Evolutionary conservation across 2,888 invertebrate species (phyloP).

Genomic region (Philaethria dido): DNA sequence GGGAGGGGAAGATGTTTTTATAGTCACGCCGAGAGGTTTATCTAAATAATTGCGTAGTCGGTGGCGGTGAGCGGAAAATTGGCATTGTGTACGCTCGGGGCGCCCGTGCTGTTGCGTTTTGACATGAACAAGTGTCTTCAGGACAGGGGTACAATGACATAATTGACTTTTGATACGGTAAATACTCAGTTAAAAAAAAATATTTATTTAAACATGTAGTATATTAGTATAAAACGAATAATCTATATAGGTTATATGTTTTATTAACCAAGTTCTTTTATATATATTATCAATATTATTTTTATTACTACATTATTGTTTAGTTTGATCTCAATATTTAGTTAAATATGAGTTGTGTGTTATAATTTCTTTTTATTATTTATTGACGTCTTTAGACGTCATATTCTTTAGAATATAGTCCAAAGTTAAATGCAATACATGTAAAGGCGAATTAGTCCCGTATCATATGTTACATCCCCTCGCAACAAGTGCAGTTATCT

Average conservation of each 20-base stretch:
- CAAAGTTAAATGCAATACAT: constrained; percentile 55
- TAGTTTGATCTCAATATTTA: no score
- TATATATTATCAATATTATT: neutral
- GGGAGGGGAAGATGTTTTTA: constrained; percentile 82
- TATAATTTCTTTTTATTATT: neutral
- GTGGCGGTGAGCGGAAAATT: constrained; percentile 83
- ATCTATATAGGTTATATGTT: neutral
- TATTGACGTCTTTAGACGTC: no score
- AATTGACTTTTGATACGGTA: constrained; percentile 45
- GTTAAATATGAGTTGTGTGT: no score
- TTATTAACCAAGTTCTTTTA: neutral
- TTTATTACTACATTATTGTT: no score
- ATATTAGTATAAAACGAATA: neutral
- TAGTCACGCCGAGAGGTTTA: constrained; percentile 83
- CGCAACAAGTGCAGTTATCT: constrained; percentile 78
- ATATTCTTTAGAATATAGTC: no score
- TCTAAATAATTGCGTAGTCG: constrained; percentile 83
- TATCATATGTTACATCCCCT: constrained; percentile 64
- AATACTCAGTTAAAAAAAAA: constrained; percentile 19
- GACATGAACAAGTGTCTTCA: constrained; percentile 48
- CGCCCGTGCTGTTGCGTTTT: constrained; percentile 47
- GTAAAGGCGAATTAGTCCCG: constrained; percentile 68
- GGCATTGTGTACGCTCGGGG: constrained; percentile 66
- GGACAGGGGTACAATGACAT: constrained; percentile 38
- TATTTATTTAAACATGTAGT: neutral